Evolutionary conservation across 2,797 vertebrate genomes (phyloP).

Genomic region (Falco columbarius): DNA sequence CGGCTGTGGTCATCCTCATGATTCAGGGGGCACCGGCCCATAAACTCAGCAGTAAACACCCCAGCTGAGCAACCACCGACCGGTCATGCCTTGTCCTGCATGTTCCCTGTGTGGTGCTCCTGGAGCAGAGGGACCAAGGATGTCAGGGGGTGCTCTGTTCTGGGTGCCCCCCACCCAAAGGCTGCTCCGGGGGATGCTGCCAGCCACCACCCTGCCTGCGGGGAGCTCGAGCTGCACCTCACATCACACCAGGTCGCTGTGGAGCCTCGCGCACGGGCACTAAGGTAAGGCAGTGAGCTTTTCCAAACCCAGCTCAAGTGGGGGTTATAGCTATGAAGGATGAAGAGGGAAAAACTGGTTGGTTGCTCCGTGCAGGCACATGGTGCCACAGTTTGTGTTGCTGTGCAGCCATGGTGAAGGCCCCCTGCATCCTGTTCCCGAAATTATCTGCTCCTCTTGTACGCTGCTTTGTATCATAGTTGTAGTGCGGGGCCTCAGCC

Average conservation of each 20-base stretch:
- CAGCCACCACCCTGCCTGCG: rapidly evolving
- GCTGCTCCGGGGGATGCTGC: neutral
- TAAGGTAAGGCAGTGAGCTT: neutral
- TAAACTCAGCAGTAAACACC: neutral
- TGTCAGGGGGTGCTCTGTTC: neutral
- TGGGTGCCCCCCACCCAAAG: neutral
- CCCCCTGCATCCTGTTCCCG: rapidly evolving
- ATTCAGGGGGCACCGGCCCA: rapidly evolving
- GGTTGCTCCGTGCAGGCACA: rapidly evolving
- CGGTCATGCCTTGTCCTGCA: rapidly evolving
- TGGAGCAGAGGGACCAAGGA: neutral
- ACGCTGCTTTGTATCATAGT: rapidly evolving
- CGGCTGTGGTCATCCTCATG: neutral
- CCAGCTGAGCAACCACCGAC: neutral
- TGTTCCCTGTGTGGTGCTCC: rapidly evolving
- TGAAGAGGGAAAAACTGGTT: neutral
- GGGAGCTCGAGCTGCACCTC: neutral
- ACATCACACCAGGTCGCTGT: rapidly evolving
- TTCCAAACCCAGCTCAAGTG: neutral
- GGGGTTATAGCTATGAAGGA: neutral
- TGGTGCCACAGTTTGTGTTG: neutral
- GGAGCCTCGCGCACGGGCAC: rapidly evolving
- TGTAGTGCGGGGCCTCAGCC: neutral
- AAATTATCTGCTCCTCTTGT: neutral
- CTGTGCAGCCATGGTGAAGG: rapidly evolving